phyloP scores from a whole-genome alignment of 1,140 invertebrate species.

The Asobara japonica region DNA sequence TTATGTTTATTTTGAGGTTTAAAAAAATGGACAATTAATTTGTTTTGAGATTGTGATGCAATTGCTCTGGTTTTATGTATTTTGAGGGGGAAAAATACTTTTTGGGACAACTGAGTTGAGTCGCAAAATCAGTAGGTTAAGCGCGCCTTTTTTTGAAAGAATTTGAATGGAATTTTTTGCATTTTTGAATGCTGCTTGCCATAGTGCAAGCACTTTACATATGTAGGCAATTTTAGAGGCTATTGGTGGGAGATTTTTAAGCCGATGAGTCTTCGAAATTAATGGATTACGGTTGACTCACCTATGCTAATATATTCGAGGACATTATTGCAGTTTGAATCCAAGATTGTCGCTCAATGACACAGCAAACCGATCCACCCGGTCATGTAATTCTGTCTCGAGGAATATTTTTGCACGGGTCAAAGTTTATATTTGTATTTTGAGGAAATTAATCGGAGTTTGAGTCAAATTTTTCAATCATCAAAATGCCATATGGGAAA shows the following conservation, averaged over 20 bases:
- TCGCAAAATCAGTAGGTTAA: no score
- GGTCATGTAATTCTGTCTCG: slow-evolving; percentile 35
- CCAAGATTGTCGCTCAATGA: slow-evolving; percentile 58
- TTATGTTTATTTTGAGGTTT: no score
- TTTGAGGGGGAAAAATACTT: no score
- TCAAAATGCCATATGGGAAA: background rate
- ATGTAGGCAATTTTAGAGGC: background rate
- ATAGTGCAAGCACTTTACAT: background rate
- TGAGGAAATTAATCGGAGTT: slow-evolving; percentile 12
- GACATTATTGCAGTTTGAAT: slow-evolving; percentile 36
- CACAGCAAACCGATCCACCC: slow-evolving; percentile 40
- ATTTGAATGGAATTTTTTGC: background rate
- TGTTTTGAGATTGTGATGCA: no score
- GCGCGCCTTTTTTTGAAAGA: no score
- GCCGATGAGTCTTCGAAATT: slow-evolving; percentile 51
- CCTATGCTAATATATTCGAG: slow-evolving; percentile 49
- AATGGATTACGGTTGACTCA: slow-evolving; percentile 3
- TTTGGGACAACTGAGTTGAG: no score
- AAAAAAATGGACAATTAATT: no score
- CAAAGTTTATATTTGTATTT: background rate
- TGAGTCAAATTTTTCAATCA: slow-evolving; percentile 12
- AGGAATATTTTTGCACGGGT: background rate
- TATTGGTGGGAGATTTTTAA: slow-evolving; percentile 36
- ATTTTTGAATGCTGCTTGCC: background rate
- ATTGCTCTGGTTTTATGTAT: no score